Conservation (phyloP, 2,888 invertebrate genomes). For the Catotricha subobsoleta region DNA sequence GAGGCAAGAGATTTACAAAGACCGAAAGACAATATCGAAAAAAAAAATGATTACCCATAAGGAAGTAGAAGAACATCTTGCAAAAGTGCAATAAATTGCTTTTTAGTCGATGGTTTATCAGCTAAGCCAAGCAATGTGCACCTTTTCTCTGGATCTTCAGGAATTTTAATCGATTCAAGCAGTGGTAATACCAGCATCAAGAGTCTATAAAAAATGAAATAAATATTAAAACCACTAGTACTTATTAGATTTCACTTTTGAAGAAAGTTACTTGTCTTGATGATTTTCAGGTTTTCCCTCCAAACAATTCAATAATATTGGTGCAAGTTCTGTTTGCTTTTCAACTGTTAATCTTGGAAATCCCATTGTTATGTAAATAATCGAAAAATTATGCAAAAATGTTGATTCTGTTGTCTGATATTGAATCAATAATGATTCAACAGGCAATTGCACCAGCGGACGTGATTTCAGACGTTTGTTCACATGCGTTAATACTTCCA, state of each 20-base stretch:
- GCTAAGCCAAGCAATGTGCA: conserved; percentile 48
- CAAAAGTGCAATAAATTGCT: conserved; percentile 48
- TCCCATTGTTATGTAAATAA: conserved; percentile 85
- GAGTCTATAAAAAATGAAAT: conserved; percentile 42
- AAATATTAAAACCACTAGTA: too few relatives aligned
- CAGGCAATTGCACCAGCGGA: conserved; percentile 66
- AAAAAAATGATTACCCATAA: conserved; percentile 45
- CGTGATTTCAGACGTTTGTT: conserved; percentile 78
- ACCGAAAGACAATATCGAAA: background rate
- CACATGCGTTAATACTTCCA: conserved; percentile 81
- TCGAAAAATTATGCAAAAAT: conserved; percentile 70
- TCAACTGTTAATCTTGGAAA: conserved; percentile 61
- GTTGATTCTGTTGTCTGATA: conserved; percentile 65
- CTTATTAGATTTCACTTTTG: conserved; percentile 6
- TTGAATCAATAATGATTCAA: conserved; percentile 61
- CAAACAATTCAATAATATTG: conserved; percentile 55
- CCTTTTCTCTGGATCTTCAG: conserved; percentile 42
- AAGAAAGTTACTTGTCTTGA: conserved; percentile 50
- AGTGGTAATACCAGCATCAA: conserved; percentile 64
- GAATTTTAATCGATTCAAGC: conserved; percentile 46
- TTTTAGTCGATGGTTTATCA: conserved; percentile 41
- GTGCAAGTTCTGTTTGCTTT: conserved; percentile 56
- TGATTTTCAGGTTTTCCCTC: conserved; percentile 67
- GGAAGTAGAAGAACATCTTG: conserved; percentile 71
- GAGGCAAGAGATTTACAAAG: background rate